Conservation (phyloP, 2,888 invertebrate species). For the Philereme vetulata region DNA sequence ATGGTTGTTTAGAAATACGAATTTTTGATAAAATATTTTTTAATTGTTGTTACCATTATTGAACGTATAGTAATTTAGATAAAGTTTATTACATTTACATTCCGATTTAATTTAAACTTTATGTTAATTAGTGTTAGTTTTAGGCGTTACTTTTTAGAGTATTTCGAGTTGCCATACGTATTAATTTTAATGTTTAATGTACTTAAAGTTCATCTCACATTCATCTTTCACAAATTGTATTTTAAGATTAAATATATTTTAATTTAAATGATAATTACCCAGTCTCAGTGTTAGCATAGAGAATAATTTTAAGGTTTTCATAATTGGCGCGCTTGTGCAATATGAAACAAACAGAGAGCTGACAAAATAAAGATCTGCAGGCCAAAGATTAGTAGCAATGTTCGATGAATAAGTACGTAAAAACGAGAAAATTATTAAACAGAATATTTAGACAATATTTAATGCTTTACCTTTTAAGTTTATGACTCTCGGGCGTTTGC, state of each 20-base stretch:
- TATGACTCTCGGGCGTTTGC: slow-evolving; percentile 78
- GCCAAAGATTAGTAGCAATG: slow-evolving; percentile 78
- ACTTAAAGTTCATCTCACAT: slow-evolving; percentile 64
- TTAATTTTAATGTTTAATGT: slow-evolving; percentile 65
- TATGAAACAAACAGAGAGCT: slow-evolving; percentile 47
- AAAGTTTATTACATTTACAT: slow-evolving; percentile 53
- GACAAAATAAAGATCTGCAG: slow-evolving; percentile 77
- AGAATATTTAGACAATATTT: slow-evolving; percentile 63
- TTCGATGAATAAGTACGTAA: slow-evolving; percentile 46
- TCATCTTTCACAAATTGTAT: slow-evolving; percentile 35
- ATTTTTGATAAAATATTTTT: slow-evolving; percentile 64
- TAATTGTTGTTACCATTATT: slow-evolving; percentile 75
- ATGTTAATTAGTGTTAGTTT: slow-evolving; percentile 51
- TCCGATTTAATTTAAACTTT: slow-evolving; percentile 65
- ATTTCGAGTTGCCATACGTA: slow-evolving; percentile 76
- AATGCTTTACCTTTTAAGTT: slow-evolving; percentile 56
- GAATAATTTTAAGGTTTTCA: slow-evolving; percentile 40
- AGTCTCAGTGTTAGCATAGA: slow-evolving; percentile 65
- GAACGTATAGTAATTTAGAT: slow-evolving; percentile 57
- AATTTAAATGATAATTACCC: slow-evolving; percentile 33
- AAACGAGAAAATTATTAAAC: slow-evolving; percentile 46
- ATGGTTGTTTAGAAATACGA: slow-evolving; percentile 61
- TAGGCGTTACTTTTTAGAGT: slow-evolving; percentile 53
- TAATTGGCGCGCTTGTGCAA: slow-evolving; percentile 65
- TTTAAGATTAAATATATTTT: slow-evolving; percentile 32